Evolutionary conservation across 2,797 vertebrate species (phyloP).

Genomic region (Tapirus indicus): DNA sequence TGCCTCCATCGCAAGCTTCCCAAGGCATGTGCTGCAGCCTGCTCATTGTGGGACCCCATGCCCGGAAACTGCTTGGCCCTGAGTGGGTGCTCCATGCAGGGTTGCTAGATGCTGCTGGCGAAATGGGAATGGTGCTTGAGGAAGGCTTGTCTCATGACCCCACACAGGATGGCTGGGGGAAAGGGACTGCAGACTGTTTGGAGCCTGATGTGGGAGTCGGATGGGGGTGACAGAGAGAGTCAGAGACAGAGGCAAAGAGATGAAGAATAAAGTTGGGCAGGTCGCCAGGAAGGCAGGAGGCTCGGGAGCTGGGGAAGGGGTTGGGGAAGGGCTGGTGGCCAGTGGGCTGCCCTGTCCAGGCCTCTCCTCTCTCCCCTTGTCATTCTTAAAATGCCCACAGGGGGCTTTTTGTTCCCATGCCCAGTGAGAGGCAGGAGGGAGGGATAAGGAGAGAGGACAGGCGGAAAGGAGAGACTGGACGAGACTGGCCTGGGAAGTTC

Average conservation of each 20-base stretch:
- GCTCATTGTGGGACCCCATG: accelerated
- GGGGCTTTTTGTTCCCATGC: background rate
- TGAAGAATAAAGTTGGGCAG: accelerated
- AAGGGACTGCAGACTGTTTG: background rate
- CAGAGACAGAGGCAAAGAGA: background rate
- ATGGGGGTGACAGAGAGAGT: background rate
- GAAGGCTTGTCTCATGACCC: background rate
- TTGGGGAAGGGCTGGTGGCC: background rate
- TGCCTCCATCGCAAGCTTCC: background rate
- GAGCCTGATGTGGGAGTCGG: background rate
- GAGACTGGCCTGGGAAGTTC: background rate
- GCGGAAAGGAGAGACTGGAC: background rate
- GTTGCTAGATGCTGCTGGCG: background rate
- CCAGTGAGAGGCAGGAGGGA: background rate
- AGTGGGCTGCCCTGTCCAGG: background rate
- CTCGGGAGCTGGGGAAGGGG: background rate
- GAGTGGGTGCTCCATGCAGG: background rate
- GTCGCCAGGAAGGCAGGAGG: background rate
- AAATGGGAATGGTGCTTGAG: background rate
- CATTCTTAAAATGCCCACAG: background rate
- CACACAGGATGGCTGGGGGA: no score
- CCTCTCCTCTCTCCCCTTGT: background rate
- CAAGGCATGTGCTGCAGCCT: background rate
- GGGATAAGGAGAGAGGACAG: background rate
- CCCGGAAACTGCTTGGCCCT: background rate